These are phyloP conservation scores for Terrapene triunguis DNA, from an alignment of 2,113 vertebrate species.

Conservation along the genomic window DNA sequence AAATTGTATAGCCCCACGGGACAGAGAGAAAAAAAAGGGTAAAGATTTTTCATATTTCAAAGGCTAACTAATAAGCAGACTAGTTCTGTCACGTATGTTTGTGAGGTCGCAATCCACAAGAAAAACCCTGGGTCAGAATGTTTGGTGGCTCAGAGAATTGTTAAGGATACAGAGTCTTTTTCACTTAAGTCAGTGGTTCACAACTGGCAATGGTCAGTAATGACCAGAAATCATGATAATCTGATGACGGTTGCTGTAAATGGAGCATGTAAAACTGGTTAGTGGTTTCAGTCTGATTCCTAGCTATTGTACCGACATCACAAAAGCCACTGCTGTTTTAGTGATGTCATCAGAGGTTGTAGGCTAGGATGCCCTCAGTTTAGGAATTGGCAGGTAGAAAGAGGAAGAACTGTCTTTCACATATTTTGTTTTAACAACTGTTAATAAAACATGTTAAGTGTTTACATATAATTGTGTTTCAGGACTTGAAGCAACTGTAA, in stretches of 20 bases:
- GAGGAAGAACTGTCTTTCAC: not conserved
- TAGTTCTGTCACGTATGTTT: not conserved
- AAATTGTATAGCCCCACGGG: not conserved
- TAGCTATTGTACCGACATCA: not conserved
- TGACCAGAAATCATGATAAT: not conserved
- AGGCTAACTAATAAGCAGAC: not conserved
- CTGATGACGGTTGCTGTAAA: not conserved
- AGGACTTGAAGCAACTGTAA: not conserved
- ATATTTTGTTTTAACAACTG: not conserved
- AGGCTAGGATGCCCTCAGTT: not conserved
- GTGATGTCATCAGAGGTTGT: not conserved
- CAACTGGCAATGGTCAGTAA: not conserved
- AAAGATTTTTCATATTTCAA: not conserved
- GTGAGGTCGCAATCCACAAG: not conserved
- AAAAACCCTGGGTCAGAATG: not conserved
- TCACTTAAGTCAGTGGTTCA: not conserved
- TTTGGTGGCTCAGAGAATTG: not conserved
- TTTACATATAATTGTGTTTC: not conserved
- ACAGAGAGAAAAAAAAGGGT: not conserved
- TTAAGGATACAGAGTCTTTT: not conserved
- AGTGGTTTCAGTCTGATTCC: not conserved
- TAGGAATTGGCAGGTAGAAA: not conserved
- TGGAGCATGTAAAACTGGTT: accelerated
- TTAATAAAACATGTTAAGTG: not conserved
- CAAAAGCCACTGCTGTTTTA: not conserved